Percentiles rank a stretch among this genome's conserved stretches.
These are phyloP conservation scores for Limosa lapponica DNA, from an alignment of 2,797 vertebrate genomes.

Conservation along the genomic window DNA sequence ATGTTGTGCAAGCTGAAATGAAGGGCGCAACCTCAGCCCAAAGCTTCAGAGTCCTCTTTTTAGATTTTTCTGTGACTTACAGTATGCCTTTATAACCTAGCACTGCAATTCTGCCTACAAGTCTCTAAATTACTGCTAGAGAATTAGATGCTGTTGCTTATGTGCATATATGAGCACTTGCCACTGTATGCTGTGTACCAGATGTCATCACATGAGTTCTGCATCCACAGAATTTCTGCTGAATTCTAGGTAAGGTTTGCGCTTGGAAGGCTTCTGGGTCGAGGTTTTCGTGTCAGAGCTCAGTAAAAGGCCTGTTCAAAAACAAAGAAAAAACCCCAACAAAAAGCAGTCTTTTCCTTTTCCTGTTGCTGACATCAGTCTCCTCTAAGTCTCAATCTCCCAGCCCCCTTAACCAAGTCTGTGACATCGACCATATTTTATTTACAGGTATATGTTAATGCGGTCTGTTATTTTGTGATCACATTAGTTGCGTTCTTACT, in stretches of 20 bases:
- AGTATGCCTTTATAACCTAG: not conserved
- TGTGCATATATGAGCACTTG: not conserved
- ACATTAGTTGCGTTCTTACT: not conserved
- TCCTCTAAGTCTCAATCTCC: not conserved
- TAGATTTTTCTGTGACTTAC: not conserved
- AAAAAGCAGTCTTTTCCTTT: not conserved
- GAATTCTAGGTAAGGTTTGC: not conserved
- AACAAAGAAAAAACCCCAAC: not conserved
- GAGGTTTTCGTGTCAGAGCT: not conserved
- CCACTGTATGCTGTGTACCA: fast-evolving
- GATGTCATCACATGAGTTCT: fast-evolving
- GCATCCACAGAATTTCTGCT: not conserved
- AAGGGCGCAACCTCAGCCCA: not conserved
- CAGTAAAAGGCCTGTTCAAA: not conserved
- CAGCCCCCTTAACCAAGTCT: not conserved
- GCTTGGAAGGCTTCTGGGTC: not conserved
- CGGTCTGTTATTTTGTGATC: not conserved
- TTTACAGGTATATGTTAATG: not conserved
- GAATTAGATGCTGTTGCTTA: not conserved
- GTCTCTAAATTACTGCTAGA: not conserved
- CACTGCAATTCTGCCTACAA: not conserved
- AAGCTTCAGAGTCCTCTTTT: not conserved
- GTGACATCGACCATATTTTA: not conserved
- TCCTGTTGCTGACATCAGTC: not conserved
- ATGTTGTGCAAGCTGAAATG: not conserved